phyloP scores from a whole-genome alignment of 2,113 vertebrate species.

The Cheirogaleus medius region DNA sequence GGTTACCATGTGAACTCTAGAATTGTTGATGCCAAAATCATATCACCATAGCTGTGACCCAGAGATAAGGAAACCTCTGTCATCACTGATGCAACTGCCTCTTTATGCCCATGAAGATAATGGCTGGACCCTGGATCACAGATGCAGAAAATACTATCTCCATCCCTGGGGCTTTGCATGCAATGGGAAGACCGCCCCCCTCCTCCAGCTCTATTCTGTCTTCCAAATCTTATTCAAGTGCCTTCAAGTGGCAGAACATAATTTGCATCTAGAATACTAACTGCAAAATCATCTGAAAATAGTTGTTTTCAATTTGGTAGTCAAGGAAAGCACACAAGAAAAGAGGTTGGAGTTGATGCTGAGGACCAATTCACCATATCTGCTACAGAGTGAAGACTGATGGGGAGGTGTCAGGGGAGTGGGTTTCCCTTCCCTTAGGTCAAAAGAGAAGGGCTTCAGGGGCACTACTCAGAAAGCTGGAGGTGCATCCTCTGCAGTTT shows the following conservation, averaged over 20 bases:
- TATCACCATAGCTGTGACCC: not conserved
- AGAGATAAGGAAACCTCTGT: not conserved
- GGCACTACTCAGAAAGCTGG: not conserved
- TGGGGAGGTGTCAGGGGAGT: fast-evolving
- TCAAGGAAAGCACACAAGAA: not conserved
- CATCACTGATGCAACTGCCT: not conserved
- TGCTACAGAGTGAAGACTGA: not conserved
- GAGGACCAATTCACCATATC: not conserved
- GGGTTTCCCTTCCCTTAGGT: not conserved
- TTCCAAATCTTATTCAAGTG: not conserved
- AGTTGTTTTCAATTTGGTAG: not conserved
- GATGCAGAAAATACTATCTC: not conserved
- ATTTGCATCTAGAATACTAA: not conserved
- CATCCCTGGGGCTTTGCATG: not conserved
- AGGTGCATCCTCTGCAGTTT: not conserved
- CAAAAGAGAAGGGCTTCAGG: not conserved
- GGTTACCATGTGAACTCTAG: not conserved
- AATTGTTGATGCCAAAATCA: not conserved
- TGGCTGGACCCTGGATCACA: not conserved
- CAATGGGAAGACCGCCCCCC: not conserved
- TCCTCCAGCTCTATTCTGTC: not conserved
- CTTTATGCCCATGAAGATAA: not conserved
- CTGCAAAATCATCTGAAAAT: not conserved
- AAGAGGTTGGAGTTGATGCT: not conserved
- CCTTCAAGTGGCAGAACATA: not conserved